phyloP scores from a whole-genome alignment of 2,113 vertebrate species.

The Rhabdornis inornatus region DNA sequence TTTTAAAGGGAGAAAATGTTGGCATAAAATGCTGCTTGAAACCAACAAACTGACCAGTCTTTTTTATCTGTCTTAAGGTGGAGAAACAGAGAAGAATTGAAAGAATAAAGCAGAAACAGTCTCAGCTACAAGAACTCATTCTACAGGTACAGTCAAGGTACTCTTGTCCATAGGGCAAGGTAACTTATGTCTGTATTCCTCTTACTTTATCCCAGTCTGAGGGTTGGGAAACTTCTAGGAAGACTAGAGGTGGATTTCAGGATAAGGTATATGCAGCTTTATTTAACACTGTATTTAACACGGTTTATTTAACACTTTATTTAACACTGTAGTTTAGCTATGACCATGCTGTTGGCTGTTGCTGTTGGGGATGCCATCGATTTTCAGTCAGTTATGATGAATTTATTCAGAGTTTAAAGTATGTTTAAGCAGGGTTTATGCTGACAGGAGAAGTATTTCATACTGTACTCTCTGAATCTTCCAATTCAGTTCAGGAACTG shows the following conservation, averaged over 20 bases:
- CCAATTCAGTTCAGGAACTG: neutral
- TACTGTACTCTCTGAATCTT: neutral
- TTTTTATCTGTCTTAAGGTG: constrained; percentile 75
- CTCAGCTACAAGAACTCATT: constrained; percentile 97
- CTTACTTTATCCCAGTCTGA: neutral
- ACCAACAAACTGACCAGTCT: neutral
- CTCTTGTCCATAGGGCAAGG: constrained; percentile 49
- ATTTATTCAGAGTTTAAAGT: neutral
- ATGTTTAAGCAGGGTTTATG: neutral
- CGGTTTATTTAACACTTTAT: neutral
- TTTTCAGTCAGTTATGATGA: neutral
- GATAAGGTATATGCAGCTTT: neutral
- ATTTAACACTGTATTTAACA: neutral
- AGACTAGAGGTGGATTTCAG: neutral
- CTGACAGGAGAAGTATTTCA: neutral
- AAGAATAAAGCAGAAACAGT: constrained; percentile 98
- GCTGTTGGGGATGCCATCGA: neutral
- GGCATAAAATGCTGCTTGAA: neutral
- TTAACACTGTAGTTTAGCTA: neutral
- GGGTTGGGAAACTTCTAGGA: neutral
- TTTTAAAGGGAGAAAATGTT: neutral
- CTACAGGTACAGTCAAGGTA: constrained; percentile 85
- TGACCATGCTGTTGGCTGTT: neutral
- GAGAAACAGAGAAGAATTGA: constrained; percentile 94
- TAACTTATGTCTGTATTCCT: constrained; percentile 7